Percentiles rank a stretch among this genome's conserved stretches.
Evolutionary conservation across 2,797 vertebrate genomes (phyloP).

Genomic region (Basileuterus tristriatus): DNA sequence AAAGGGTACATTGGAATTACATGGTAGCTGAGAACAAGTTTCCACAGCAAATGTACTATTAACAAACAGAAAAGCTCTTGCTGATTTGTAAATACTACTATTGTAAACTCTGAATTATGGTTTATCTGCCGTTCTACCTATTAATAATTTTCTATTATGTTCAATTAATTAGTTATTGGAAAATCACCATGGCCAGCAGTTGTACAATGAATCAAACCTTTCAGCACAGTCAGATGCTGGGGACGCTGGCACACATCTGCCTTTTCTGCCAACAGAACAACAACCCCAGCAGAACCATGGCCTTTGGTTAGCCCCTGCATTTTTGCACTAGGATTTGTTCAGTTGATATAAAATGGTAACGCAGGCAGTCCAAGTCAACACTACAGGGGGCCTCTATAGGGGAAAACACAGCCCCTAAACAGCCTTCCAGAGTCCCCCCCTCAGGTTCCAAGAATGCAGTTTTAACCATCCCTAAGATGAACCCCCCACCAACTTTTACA

Average conservation of each 20-base stretch:
- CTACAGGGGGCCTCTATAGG: background rate
- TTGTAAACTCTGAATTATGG: background rate
- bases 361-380: background rate
- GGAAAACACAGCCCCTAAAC: background rate
- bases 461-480: background rate
- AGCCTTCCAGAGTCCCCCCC: background rate
- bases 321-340: background rate
- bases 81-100: background rate
- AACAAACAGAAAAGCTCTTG: background rate
- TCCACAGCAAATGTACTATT: background rate
- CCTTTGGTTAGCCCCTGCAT: background rate
- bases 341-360: constrained; percentile 10
- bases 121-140: background rate
- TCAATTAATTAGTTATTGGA: background rate
- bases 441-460: background rate
- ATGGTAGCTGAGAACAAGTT: background rate
- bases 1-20: background rate
- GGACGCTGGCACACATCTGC: background rate
- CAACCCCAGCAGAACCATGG: background rate
- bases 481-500: background rate
- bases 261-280: background rate
- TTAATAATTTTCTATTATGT: background rate
- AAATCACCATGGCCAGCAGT: background rate
- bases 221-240: background rate
- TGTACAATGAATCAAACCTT: background rate